phyloP scores from a whole-genome alignment of 2,113 vertebrate species.

The Notarius quadriscutis region DNA sequence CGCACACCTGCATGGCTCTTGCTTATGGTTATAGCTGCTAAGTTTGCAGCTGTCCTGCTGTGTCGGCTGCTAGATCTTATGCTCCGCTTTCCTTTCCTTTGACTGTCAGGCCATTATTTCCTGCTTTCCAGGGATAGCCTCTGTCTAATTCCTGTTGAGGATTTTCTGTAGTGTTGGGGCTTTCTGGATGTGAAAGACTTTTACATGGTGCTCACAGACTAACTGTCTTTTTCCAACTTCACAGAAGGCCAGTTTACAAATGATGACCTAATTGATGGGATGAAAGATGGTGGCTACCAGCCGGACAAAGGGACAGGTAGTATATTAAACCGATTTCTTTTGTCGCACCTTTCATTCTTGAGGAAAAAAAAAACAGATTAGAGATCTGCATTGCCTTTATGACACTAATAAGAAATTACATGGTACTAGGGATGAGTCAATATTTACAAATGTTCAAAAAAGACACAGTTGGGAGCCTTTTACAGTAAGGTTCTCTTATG shows the following conservation, averaged over 20 bases:
- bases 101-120: background rate
- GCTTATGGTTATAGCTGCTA: background rate
- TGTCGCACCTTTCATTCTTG: background rate
- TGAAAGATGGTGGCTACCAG: conserved; percentile 68
- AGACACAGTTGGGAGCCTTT: background rate
- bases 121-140: background rate
- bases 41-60: background rate
- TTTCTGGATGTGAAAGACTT: background rate
- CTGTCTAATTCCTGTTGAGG: background rate
- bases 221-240: background rate
- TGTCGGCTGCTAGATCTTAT: conserved; percentile 3
- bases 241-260: conserved; percentile 72
- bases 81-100: background rate
- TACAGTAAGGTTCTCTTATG: background rate
- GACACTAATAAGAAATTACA: background rate
- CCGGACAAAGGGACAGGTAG: conserved; percentile 87
- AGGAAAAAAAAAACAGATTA: background rate
- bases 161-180: background rate
- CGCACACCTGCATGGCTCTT: conserved; percentile 29
- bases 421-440: background rate
- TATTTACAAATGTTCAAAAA: background rate
- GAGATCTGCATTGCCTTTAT: background rate
- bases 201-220: background rate
- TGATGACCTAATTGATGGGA: conserved; percentile 69
- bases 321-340: background rate